Base-by-base conservation (phyloP, 2,888 invertebrate species). In the Pachymerium ferrugineum region DNA sequence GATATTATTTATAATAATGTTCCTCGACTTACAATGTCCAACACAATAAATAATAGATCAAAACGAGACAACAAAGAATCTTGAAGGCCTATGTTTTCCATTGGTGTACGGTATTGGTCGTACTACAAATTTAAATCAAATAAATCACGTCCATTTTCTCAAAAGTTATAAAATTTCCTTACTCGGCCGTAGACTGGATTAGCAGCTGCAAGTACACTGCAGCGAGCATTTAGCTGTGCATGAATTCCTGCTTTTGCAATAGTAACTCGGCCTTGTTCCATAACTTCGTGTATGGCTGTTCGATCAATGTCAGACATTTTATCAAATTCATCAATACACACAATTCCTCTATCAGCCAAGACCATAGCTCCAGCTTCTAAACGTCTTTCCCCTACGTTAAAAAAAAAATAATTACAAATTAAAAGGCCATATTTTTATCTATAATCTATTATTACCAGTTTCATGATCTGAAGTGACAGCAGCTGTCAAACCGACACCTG, bases 351-450 rank as follows among this genome's bases (percentile, higher is more conserved):
- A 85, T 99, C 99, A 0, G 97, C 99, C 38, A 99, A 83, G n/a
- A 99, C 99, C 99, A 99, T 99, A 74, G 99, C 99, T 77, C 99
- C 99, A 0, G 98, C 99, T 84, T 98, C 97, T 75, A 98, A 82
- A 38, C 95, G 87, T 22, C 85, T 79, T 74, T 85, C 85, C 54
- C 84, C 85, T 82, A 75, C 12, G 68, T 28, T 19, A 22, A 12
- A 19, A 25, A n/a, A 12, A 62, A 30, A 62, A 25, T 3, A 3
- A 12, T 25, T n/a, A n/a, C n/a, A n/a, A n/a, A n/a, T n/a, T n/a
- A n/a, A n/a, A n/a, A n/a, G n/a, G n/a, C n/a, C n/a, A 62, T 16
- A 28, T 38, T 73, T 69, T 70, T n/a, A 25, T 5, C 14, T 68
- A 68, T 4, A 68, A n/a, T 31, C 16, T n/a, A 6, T 70, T 85